Evolutionary conservation across 2,888 invertebrate species (phyloP), one percentile per base, ranked within the genome.

Genomic region (Drosophila colorata): DNA sequence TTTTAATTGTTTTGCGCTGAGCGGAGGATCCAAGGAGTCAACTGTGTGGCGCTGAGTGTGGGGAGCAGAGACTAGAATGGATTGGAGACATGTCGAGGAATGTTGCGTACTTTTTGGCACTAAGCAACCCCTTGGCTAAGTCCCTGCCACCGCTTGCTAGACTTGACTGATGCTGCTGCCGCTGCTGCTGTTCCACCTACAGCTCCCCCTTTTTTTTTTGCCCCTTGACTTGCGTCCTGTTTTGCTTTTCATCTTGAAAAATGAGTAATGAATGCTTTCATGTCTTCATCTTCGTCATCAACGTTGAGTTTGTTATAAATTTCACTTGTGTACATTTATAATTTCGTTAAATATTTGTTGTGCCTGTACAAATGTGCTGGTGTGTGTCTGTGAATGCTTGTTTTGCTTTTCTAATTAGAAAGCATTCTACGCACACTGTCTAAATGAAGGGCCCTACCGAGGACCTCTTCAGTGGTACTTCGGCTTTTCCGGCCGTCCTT

Each of bases 1-100:
- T 85, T 89, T 89, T 89, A 87, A 87, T 87, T 87, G 88, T 83
- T 80, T 78, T 76, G 74, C 78, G 71, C 74, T 61, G 70, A 61
- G 52, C 53, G 35, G 11, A 18, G 41, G 5, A 16, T 23, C 13
- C 16, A 23, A 35, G 8, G 38, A 25, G 57, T 31, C 47, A n/a
- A n/a, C n/a, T n/a, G n/a, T n/a, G n/a, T n/a, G n/a, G n/a, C n/a
- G n/a, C n/a, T n/a, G 18, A 46, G 16, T 41, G 44, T 6, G 28
- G 18, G 51, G 43, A 14, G 14, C 4, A 13, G 44, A 9, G 41
- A 23, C 46, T 55, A 9, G 49, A 48, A 47, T 64, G 53, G 23
- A 51, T 37, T 47, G 18, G 43, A 40, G 18, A 58, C 43, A 37
- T 58, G 46, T 53, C 51, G 43, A 57, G 41, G 53, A 69, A 65